A percentile compares a stretch with the other conserved stretches of the same genome.
Conservation (phyloP, 2,113 vertebrate species). For the Urocitellus parryii region DNA sequence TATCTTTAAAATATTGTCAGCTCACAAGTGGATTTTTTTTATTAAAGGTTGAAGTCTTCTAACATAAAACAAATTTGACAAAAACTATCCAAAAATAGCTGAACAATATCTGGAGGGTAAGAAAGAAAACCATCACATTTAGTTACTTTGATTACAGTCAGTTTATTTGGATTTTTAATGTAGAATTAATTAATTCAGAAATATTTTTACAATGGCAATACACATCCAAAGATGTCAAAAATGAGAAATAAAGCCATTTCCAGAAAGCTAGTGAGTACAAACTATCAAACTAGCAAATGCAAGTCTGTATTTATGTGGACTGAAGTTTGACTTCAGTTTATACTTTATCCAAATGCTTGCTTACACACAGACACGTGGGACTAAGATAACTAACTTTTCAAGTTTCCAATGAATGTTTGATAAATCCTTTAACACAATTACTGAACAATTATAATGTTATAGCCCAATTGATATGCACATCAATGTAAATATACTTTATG, state of each 20-base stretch:
- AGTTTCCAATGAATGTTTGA: background rate
- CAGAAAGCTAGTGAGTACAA: background rate
- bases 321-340: background rate
- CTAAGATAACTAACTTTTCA: background rate
- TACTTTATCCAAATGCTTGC: background rate
- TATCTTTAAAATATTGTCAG: slow-evolving; percentile 30
- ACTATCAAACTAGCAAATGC: too few species aligned
- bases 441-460: background rate
- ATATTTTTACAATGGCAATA: background rate
- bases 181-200: background rate
- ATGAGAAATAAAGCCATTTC: background rate
- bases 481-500: background rate
- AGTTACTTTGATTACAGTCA: background rate
- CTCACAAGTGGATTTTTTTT: background rate
- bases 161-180: background rate
- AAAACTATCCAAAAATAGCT: background rate
- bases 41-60: background rate
- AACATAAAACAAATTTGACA: background rate
- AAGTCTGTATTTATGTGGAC: background rate
- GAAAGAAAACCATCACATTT: background rate
- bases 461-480: background rate
- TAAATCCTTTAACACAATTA: background rate
- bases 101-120: background rate
- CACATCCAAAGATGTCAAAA: background rate
- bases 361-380: background rate